phyloP scores from a whole-genome alignment of 2,888 invertebrate species.

The Melinaea marsaeus region DNA sequence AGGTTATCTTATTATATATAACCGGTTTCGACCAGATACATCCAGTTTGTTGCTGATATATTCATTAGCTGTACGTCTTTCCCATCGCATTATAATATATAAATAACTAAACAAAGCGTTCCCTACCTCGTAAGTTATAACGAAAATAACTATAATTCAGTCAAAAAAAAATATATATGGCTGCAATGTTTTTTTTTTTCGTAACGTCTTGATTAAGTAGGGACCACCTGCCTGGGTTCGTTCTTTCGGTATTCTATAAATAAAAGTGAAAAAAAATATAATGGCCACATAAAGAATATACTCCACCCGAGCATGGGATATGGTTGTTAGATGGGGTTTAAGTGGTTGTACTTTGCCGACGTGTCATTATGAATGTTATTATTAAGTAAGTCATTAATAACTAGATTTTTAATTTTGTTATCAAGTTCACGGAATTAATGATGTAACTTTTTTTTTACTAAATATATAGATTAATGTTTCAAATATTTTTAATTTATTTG shows the following conservation, averaged over 20 bases:
- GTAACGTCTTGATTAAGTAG: constrained; percentile 77
- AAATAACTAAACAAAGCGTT: constrained; percentile 66
- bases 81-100: constrained; percentile 70
- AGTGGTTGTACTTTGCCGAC: constrained; percentile 48
- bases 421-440: not conserved
- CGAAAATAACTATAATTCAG: constrained; percentile 68
- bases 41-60: constrained; percentile 70
- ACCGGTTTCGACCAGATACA: constrained; percentile 52
- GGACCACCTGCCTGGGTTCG: constrained; percentile 72
- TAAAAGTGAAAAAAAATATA: constrained; percentile 66
- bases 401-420: too few species aligned
- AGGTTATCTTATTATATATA: constrained; percentile 56
- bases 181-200: constrained; percentile 65
- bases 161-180: constrained; percentile 65
- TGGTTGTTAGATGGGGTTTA: constrained; percentile 49
- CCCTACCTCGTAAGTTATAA: constrained; percentile 61
- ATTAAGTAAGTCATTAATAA: not conserved
- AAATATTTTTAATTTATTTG: constrained; percentile 12
- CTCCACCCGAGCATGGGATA: constrained; percentile 62
- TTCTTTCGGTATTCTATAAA: constrained; percentile 66
- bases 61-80: constrained; percentile 72
- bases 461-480: not conserved
- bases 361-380: not conserved
- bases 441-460: not conserved
- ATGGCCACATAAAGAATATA: constrained; percentile 68